A percentile compares a stretch with the other conserved stretches of the same genome.
These are phyloP conservation scores for Ptiloglossa arizonensis DNA, from an alignment of 1,140 invertebrate genomes.

Conservation along the genomic window DNA sequence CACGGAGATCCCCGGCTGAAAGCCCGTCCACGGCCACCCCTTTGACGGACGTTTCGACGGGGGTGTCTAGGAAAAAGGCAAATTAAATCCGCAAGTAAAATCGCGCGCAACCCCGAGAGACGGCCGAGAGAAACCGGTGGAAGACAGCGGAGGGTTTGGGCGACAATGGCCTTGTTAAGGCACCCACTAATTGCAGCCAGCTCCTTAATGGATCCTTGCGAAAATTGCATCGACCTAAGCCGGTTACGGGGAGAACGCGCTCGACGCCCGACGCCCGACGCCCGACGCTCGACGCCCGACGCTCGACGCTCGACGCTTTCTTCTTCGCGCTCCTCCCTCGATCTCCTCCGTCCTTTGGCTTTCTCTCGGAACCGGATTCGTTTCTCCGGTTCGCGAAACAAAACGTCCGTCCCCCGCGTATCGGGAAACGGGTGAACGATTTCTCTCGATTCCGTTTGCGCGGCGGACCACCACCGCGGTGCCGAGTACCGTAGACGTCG, in stretches of 20 bases:
- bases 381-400: neutral
- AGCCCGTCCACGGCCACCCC: conserved; percentile 52
- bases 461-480: too few species aligned
- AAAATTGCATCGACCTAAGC: conserved; percentile 71
- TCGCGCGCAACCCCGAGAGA: conserved; percentile 33
- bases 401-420: neutral
- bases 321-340: neutral
- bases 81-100: conserved; percentile 70
- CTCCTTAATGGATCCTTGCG: conserved; percentile 72
- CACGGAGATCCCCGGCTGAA: conserved; percentile 29
- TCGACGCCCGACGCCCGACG: too few species aligned
- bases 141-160: conserved; percentile 33
- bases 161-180: conserved; percentile 74
- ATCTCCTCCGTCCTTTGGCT: neutral
- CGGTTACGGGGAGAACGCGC: conserved; percentile 46
- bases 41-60: conserved; percentile 56
- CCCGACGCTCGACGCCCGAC: too few species aligned
- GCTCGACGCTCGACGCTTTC: conserved; percentile 26
- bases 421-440: neutral
- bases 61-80: conserved; percentile 60
- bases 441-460: too few species aligned
- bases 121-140: neutral
- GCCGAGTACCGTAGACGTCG: too few species aligned
- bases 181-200: conserved; percentile 70
- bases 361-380: conserved; percentile 5